phyloP scores from a whole-genome alignment of 2,797 vertebrate species.

The Rhinogobio ventralis region DNA sequence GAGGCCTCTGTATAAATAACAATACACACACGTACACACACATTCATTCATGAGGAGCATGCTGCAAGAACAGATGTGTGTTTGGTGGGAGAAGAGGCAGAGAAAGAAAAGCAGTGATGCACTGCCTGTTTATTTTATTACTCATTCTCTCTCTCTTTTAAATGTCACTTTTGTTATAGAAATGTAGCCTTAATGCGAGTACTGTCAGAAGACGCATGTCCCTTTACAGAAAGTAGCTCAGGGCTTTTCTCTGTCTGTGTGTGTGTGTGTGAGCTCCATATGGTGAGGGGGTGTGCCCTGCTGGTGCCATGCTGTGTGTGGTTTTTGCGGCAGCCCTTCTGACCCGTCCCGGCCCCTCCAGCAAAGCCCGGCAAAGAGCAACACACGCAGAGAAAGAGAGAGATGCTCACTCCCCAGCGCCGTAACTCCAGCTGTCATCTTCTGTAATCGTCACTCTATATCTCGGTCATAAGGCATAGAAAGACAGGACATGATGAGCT shows the following conservation, averaged over 20 bases:
- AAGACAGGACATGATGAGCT: constrained; percentile 33
- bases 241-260: constrained; percentile 31
- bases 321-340: constrained; percentile 63
- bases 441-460: constrained; percentile 71
- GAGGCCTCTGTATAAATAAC: constrained; percentile 35
- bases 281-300: constrained; percentile 67
- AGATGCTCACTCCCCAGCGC: constrained; percentile 82
- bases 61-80: constrained; percentile 59
- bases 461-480: constrained; percentile 38
- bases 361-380: constrained; percentile 33
- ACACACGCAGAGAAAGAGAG: constrained; percentile 7
- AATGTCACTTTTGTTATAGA: constrained; percentile 65
- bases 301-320: constrained; percentile 59
- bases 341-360: constrained; percentile 62
- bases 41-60: constrained; percentile 47
- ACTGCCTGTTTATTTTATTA: constrained; percentile 24
- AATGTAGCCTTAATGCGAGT: constrained; percentile 51
- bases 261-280: constrained; percentile 64
- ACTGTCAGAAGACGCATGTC: constrained; percentile 76
- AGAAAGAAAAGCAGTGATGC: constrained; percentile 14
- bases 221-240: constrained; percentile 65
- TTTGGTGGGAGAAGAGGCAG: constrained; percentile 55
- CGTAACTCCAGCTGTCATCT: constrained; percentile 67
- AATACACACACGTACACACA: constrained; percentile 24
- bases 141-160: constrained; percentile 51